A percentile compares a stretch with the other conserved stretches of the same genome.
Conservation (phyloP, 1,140 invertebrate species). For the Araneus ventricosus region DNA sequence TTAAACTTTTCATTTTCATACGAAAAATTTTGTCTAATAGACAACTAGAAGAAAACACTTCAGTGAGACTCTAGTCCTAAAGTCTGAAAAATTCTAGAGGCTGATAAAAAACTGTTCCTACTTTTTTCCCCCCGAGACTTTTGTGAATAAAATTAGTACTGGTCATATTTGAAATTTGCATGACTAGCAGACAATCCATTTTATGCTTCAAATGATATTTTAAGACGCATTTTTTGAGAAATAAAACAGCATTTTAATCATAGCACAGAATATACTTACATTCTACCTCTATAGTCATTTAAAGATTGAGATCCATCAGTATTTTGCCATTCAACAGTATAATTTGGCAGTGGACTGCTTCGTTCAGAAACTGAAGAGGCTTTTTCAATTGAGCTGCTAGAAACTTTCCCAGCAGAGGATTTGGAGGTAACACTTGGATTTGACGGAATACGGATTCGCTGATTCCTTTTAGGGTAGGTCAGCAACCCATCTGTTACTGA, state of each 20-base stretch:
- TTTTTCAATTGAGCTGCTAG: slow-evolving; percentile 92
- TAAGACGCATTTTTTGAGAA: too few relatives aligned
- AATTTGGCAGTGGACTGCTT: slow-evolving; percentile 94
- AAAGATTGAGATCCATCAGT: slow-evolving; percentile 60
- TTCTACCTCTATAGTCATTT: slow-evolving; percentile 68
- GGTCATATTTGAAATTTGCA: too few relatives aligned
- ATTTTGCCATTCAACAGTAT: slow-evolving; percentile 86
- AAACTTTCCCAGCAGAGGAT: slow-evolving; percentile 90
- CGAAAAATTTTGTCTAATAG: too few relatives aligned
- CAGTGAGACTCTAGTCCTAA: too few relatives aligned
- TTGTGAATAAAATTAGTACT: too few relatives aligned
- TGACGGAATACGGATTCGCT: slow-evolving; percentile 88
- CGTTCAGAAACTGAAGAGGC: slow-evolving; percentile 87
- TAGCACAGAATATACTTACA: slow-evolving; percentile 64
- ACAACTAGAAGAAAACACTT: too few relatives aligned
- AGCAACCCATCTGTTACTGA: slow-evolving; percentile 83
- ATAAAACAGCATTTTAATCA: background rate
- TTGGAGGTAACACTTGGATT: slow-evolving; percentile 95
- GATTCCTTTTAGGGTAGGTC: slow-evolving; percentile 89
- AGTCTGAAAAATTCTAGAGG: too few relatives aligned
- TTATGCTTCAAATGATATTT: too few relatives aligned
- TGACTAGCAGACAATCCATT: too few relatives aligned
- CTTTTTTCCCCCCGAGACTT: too few relatives aligned
- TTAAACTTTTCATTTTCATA: too few relatives aligned
- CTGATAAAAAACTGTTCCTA: too few relatives aligned